Base-by-base conservation (phyloP, 2,888 invertebrate species). In the Linyphia triangularis region DNA sequence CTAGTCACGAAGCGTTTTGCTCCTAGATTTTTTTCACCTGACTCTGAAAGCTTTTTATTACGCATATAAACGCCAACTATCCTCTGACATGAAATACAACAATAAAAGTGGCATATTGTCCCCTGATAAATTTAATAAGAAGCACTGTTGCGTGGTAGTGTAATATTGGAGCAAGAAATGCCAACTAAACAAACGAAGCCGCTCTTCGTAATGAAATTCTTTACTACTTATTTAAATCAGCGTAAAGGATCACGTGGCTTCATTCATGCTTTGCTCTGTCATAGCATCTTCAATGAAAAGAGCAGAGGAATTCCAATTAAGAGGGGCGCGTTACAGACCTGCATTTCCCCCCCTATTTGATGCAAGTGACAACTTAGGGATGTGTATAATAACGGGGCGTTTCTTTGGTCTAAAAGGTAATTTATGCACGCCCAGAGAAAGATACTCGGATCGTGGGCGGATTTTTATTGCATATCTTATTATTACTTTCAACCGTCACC, bases 251-350 rank as follows among this genome's bases (percentile, higher is more conserved):
- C 59, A 73, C 73, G 73, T 73, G 73, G 22, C 30, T 57, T 37
- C 73, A 59, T 59, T 73, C 70, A 43, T 72, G 40, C 70, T 13
- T 28, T 59, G 28, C 59, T 59, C 51, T 22, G 26, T 30, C 19
- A 28, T 72, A 26, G 72, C 28, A 72, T 72, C 33, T 73, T 73
- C 57, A 73, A 73, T 73, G 73, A 73, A 19, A 51, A 51, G 7
- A n/a, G n/a, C 7, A 40, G 67, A 67, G 37, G 67, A 69, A 73
- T 73, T 73, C 73, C 73, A 73, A 73, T 73, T 73, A 73, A 33
- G 73, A 28, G 19, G 30, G 57, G 73, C 57, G 57, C 73, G 57
- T 57, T 57, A 22, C n/a, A n/a, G n/a, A n/a, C n/a, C 57, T 22
- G 73, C 57, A 51, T 33, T 30, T 57, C 13, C 28, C 1, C 22